Percentiles rank a stretch among this genome's conserved stretches.
Conservation (phyloP, 2,888 invertebrate species). For the Plutella xylostella region DNA sequence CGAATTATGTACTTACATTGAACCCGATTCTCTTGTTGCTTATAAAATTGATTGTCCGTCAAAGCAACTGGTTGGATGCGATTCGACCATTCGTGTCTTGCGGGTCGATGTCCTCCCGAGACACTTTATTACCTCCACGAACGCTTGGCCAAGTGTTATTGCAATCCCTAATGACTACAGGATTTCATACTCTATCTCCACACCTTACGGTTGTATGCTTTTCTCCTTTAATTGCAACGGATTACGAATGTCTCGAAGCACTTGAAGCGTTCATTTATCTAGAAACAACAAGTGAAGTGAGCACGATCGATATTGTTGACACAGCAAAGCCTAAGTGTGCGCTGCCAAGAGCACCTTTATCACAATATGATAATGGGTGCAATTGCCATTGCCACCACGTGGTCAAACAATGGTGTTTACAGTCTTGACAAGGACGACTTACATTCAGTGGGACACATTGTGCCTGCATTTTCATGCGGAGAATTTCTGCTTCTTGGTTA, state of each 20-base stretch:
- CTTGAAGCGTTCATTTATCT: no score
- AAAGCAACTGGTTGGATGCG: slow-evolving; percentile 51
- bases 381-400: slow-evolving; percentile 33
- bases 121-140: slow-evolving; percentile 56
- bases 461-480: not conserved
- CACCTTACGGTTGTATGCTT: not conserved
- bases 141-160: slow-evolving; percentile 54
- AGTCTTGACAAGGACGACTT: slow-evolving; percentile 45
- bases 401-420: slow-evolving; percentile 63
- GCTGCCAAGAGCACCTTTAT: slow-evolving; percentile 40
- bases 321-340: slow-evolving; percentile 33
- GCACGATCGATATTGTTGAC: slow-evolving; percentile 21
- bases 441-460: not conserved
- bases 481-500: no score
- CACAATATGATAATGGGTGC: slow-evolving; percentile 49
- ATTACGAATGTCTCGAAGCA: not conserved
- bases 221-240: not conserved
- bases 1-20: slow-evolving; percentile 32
- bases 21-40: slow-evolving; percentile 42
- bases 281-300: no score
- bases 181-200: slow-evolving; percentile 31
- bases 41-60: slow-evolving; percentile 53
- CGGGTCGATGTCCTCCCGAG: slow-evolving; percentile 56
- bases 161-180: slow-evolving; percentile 51
- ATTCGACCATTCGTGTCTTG: slow-evolving; percentile 30